These are phyloP conservation scores for Oligia strigilis DNA, from an alignment of 2,888 invertebrate genomes.

Conservation along the genomic window DNA sequence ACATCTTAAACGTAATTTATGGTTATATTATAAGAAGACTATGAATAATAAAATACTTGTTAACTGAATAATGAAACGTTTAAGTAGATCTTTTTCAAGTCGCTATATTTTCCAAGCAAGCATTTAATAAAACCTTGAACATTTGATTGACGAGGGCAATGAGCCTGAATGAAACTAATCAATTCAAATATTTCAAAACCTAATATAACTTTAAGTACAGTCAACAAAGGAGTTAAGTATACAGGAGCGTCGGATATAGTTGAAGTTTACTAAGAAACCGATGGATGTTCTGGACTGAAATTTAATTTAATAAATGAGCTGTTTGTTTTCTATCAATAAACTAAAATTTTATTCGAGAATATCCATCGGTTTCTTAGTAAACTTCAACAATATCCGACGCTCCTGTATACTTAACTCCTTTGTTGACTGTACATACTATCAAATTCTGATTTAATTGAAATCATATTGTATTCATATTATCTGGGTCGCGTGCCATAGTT, in stretches of 20 bases:
- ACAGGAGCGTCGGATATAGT: too few species aligned
- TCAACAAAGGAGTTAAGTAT: too few species aligned
- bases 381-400: too few species aligned
- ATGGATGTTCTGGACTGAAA: too few species aligned
- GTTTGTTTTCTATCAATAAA: too few species aligned
- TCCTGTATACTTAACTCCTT: too few species aligned
- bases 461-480: constrained; percentile 33
- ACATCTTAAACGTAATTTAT: background rate
- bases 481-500: background rate
- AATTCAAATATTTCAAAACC: background rate
- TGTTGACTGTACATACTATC: background rate
- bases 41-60: constrained; percentile 29
- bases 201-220: background rate
- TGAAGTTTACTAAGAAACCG: too few species aligned
- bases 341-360: too few species aligned
- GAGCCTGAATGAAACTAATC: constrained; percentile 1
- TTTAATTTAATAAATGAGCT: too few species aligned
- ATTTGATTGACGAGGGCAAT: constrained; percentile 3
- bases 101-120: too few species aligned
- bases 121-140: constrained; percentile 13
- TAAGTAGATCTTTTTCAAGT: too few species aligned
- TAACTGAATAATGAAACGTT: constrained; percentile 23
- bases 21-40: background rate
- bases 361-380: too few species aligned
- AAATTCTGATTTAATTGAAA: constrained; percentile 10